Evolutionary conservation across 2,797 vertebrate species (phyloP).

Genomic region (Rhodeus uyekii): DNA sequence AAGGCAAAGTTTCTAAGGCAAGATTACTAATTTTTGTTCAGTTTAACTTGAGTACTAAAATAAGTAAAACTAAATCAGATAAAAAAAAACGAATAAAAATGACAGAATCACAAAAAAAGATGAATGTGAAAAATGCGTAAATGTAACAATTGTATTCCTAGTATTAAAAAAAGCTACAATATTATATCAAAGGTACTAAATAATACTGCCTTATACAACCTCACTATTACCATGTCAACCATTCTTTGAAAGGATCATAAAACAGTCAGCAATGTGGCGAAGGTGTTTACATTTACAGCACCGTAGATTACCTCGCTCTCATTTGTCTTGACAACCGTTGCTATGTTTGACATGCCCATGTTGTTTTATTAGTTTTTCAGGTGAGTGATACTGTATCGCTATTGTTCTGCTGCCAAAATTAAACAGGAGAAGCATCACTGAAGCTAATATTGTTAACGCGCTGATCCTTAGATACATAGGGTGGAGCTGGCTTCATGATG

Average conservation of each 20-base stretch:
- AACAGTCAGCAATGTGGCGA: constrained; percentile 4
- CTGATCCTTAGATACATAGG: constrained; percentile 27
- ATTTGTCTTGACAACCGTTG: constrained; percentile 50
- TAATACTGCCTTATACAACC: not conserved
- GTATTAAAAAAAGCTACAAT: not conserved
- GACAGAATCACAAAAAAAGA: not conserved
- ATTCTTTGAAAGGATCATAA: not conserved
- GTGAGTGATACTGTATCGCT: constrained; percentile 39
- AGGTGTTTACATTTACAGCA: constrained; percentile 25
- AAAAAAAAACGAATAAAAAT: not conserved
- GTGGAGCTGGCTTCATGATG: constrained; percentile 6
- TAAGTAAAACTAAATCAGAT: not conserved
- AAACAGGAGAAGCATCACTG: constrained; percentile 18
- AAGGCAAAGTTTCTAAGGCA: not conserved
- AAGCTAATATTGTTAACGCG: constrained; percentile 18
- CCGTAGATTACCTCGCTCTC: constrained; percentile 4
- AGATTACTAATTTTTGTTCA: not conserved
- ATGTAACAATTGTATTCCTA: not conserved
- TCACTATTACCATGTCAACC: not conserved
- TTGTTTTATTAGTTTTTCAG: constrained; percentile 45
- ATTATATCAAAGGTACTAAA: not conserved
- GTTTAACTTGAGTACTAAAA: not conserved
- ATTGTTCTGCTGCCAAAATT: constrained; percentile 44
- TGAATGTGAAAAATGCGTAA: not conserved
- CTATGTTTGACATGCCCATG: constrained; percentile 43